A percentile compares a stretch with the other conserved stretches of the same genome.
Evolutionary conservation across 2,888 invertebrate genomes (phyloP).

Genomic region (Macrosiphum euphorbiae): DNA sequence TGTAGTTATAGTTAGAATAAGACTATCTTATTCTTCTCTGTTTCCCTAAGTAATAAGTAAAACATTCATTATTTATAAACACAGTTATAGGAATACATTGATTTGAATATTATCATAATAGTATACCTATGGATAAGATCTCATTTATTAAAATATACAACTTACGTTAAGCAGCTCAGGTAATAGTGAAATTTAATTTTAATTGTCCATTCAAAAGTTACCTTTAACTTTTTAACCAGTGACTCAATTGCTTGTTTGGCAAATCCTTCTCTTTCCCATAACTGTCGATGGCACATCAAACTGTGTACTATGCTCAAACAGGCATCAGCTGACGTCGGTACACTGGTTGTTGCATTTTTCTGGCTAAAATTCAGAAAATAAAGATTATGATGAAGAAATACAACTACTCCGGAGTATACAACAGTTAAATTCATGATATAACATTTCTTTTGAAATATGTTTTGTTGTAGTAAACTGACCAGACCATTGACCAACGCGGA

Average conservation of each 20-base stretch:
- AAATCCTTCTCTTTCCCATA: constrained; percentile 98
- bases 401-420: neutral
- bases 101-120: neutral
- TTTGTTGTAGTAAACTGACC: neutral
- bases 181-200: neutral
- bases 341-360: constrained; percentile 70
- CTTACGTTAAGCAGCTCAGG: neutral
- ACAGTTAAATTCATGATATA: neutral
- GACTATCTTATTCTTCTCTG: constrained; percentile 95
- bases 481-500: neutral
- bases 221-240: constrained; percentile 96
- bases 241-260: constrained; percentile 99
- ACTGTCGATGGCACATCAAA: constrained; percentile 98
- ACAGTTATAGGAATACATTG: neutral
- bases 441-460: neutral
- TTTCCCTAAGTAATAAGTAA: constrained; percentile 78
- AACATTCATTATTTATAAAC: neutral
- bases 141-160: neutral
- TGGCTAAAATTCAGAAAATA: too few relatives aligned
- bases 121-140: neutral
- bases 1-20: constrained; percentile 99
- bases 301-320: constrained; percentile 99
- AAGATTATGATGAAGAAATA: too few relatives aligned
- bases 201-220: constrained; percentile 67
- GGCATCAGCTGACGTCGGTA: constrained; percentile 97